phyloP scores from a whole-genome alignment of 2,888 invertebrate genomes.

The Agrochola circellaris region DNA sequence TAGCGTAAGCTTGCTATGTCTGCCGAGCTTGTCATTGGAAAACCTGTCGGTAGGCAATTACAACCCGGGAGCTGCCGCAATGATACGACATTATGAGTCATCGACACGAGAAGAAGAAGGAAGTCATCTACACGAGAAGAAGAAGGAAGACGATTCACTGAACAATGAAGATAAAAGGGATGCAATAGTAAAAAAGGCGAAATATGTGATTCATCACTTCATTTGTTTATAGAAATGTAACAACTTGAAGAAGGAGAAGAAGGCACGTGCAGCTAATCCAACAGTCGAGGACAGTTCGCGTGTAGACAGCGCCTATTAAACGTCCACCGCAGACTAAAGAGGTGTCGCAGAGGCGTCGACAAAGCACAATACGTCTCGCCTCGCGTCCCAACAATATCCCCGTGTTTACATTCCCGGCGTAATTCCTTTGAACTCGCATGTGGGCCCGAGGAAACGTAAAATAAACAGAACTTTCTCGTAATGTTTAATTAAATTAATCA shows the following conservation, averaged over 20 bases:
- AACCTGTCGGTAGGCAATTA: neutral
- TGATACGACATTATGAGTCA: neutral
- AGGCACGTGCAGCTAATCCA: neutral
- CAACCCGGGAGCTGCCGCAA: neutral
- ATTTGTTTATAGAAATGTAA: conserved; percentile 12
- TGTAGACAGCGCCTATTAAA: conserved; percentile 19
- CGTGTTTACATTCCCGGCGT: conserved; percentile 86
- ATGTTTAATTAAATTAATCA: conserved; percentile 91
- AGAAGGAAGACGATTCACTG: neutral
- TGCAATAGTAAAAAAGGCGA: neutral
- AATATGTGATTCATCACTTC: neutral
- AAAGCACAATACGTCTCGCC: conserved; percentile 66
- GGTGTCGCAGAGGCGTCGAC: conserved; percentile 63
- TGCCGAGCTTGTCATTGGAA: neutral
- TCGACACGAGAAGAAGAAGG: neutral
- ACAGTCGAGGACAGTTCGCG: conserved; percentile 3
- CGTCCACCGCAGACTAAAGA: conserved; percentile 23
- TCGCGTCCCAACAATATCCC: conserved; percentile 80
- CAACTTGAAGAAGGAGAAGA: neutral
- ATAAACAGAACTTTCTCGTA: conserved; percentile 91
- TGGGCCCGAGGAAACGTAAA: conserved; percentile 90
- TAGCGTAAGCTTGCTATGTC: neutral
- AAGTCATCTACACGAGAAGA: neutral
- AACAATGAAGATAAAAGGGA: neutral
- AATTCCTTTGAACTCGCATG: conserved; percentile 90